Evolutionary conservation across 2,113 vertebrate genomes (phyloP).

Genomic region (Urocynchramus pylzowi): DNA sequence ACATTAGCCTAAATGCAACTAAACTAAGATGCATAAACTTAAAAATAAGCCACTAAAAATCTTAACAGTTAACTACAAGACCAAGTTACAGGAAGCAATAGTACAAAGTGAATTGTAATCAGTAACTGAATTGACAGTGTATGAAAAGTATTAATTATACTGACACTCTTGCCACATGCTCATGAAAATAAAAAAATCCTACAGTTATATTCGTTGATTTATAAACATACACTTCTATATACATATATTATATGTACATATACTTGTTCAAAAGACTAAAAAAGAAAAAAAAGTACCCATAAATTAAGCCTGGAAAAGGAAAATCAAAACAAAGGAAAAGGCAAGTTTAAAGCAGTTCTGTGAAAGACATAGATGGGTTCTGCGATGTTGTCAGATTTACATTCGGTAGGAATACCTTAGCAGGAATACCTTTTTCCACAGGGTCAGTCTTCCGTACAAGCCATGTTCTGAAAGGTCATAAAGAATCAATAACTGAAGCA

Average conservation of each 20-base stretch:
- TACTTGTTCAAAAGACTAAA: background rate
- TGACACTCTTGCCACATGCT: background rate
- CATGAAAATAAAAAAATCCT: background rate
- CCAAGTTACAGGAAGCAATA: background rate
- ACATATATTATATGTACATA: background rate
- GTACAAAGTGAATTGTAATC: background rate
- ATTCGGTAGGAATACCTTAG: background rate
- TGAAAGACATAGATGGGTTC: background rate
- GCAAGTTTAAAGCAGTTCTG: background rate
- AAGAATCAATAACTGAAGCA: background rate
- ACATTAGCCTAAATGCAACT: background rate
- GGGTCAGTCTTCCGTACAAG: background rate
- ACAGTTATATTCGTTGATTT: background rate
- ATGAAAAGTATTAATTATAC: background rate
- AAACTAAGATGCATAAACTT: background rate
- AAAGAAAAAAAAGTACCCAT: background rate
- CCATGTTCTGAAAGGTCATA: background rate
- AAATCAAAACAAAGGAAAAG: background rate
- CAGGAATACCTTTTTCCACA: background rate
- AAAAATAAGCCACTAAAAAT: background rate
- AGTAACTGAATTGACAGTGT: background rate
- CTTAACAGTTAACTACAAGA: background rate
- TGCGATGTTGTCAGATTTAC: background rate
- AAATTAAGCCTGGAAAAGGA: background rate
- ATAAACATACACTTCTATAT: background rate